phyloP scores from a whole-genome alignment of 2,113 vertebrate species.

The Lepus europaeus region DNA sequence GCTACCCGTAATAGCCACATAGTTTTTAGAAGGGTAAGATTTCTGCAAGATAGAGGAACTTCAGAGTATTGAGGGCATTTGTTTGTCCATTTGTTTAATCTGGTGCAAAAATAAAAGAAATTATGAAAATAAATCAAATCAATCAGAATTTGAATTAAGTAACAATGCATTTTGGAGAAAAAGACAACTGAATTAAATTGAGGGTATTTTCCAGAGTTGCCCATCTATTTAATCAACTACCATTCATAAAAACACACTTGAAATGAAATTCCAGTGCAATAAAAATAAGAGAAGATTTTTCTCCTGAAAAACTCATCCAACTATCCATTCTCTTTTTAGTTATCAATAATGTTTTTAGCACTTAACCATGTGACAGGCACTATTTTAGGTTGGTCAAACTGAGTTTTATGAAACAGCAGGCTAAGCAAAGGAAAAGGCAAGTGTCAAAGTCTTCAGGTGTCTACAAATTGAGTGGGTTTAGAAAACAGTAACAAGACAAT shows the following conservation, averaged over 20 bases:
- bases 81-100: not conserved
- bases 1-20: not conserved
- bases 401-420: not conserved
- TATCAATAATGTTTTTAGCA: not conserved
- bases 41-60: not conserved
- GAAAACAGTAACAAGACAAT: not conserved
- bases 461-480: not conserved
- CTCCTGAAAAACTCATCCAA: not conserved
- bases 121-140: constrained; percentile 32
- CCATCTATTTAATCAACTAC: not conserved
- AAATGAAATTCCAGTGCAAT: not conserved
- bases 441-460: not conserved
- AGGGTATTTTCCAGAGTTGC: not conserved
- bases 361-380: not conserved
- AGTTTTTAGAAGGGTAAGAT: not conserved
- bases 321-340: not conserved
- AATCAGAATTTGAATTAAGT: constrained; percentile 30
- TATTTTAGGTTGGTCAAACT: not conserved
- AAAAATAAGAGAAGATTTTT: not conserved
- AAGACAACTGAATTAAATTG: not conserved
- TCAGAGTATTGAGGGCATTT: not conserved
- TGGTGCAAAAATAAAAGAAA: not conserved
- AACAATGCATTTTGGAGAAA: not conserved
- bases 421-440: not conserved
- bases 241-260: not conserved